Conservation (phyloP, 2,888 invertebrate species). For the Baronia brevicornis region DNA sequence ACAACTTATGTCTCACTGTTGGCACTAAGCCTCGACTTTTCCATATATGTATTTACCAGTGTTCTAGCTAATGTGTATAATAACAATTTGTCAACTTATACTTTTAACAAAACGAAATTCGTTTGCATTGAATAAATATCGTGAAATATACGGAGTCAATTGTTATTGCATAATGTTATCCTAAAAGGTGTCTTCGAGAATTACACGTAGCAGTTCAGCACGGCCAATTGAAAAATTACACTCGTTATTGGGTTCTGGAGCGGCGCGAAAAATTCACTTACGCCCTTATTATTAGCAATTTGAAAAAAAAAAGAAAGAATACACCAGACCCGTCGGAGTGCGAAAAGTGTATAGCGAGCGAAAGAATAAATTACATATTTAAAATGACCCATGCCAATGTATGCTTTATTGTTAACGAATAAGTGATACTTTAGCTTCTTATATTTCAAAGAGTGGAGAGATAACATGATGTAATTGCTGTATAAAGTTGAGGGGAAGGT, state of each 20-base stretch:
- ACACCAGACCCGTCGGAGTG: constrained; percentile 32
- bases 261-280: constrained; percentile 52
- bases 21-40: no score
- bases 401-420: neutral
- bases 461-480: neutral
- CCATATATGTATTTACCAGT: no score
- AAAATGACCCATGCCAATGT: neutral
- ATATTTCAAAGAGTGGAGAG: constrained; percentile 15
- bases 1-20: no score
- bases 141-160: no score
- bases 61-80: no score
- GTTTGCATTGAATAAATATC: no score
- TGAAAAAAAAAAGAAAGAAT: constrained; percentile 41
- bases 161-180: constrained; percentile 28
- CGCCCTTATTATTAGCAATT: constrained; percentile 39
- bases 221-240: constrained; percentile 73
- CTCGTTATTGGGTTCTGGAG: constrained; percentile 62
- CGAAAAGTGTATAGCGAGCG: constrained; percentile 42
- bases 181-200: constrained; percentile 31
- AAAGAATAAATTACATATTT: neutral
- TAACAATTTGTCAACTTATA: no score
- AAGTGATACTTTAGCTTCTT: constrained; percentile 4
- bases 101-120: no score
- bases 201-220: constrained; percentile 32
- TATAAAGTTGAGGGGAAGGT: constrained; percentile 33